Evolutionary conservation across 2,888 invertebrate species (phyloP).

Genomic region (Drosophila algonquin): DNA sequence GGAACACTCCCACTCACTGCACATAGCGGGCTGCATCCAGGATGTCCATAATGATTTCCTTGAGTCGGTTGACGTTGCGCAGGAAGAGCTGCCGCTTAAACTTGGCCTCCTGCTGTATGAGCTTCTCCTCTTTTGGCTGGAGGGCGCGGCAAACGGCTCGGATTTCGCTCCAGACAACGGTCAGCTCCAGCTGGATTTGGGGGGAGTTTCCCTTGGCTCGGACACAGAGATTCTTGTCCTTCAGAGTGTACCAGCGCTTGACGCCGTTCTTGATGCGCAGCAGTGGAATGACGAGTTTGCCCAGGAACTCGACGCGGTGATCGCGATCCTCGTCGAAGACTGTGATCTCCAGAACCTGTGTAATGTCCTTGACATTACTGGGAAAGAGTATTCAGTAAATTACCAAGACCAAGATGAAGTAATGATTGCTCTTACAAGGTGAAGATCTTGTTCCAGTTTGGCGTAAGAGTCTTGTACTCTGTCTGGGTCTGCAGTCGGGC

Average conservation of each 20-base stretch:
- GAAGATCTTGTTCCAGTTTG: slow-evolving; percentile 99
- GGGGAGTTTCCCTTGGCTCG: slow-evolving; percentile 96
- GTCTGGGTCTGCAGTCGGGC: slow-evolving; percentile 98
- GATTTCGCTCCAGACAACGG: slow-evolving; percentile 95
- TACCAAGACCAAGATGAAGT: background rate
- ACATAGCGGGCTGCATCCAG: slow-evolving; percentile 95
- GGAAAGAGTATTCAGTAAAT: slow-evolving; percentile 66
- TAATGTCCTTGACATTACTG: slow-evolving; percentile 97
- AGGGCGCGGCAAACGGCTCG: slow-evolving; percentile 95
- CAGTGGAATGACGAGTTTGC: slow-evolving; percentile 94
- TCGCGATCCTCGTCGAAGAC: slow-evolving; percentile 99
- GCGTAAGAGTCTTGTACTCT: slow-evolving; percentile 97
- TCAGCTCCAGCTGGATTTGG: slow-evolving; percentile 92
- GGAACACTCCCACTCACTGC: slow-evolving; percentile 87
- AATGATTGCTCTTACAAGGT: slow-evolving; percentile 91
- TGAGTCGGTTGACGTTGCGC: slow-evolving; percentile 95
- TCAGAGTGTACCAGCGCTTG: slow-evolving; percentile 97
- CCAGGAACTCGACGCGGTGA: slow-evolving; percentile 98
- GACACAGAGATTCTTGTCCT: slow-evolving; percentile 95
- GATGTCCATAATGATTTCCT: slow-evolving; percentile 94
- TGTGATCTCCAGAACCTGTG: slow-evolving; percentile 96
- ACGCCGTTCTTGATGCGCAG: slow-evolving; percentile 94
- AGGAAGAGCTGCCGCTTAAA: slow-evolving; percentile 98
- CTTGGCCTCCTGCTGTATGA: slow-evolving; percentile 96
- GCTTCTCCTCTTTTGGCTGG: slow-evolving; percentile 97